Percentiles rank a stretch among this genome's conserved stretches.
These are phyloP conservation scores for Xiphophorus hellerii DNA, from an alignment of 2,113 vertebrate species.

Conservation along the genomic window DNA sequence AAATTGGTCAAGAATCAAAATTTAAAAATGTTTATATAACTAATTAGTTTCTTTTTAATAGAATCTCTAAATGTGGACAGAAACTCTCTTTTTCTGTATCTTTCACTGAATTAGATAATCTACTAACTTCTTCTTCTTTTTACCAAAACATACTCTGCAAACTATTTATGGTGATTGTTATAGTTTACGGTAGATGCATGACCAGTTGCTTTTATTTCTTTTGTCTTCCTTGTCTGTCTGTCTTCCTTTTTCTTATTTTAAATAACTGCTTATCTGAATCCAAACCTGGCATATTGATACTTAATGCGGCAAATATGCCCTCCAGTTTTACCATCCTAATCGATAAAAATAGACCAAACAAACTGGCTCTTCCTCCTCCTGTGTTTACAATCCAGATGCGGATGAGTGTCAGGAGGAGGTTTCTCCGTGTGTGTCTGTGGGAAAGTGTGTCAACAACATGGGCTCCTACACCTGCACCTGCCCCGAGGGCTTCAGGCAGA, in stretches of 20 bases:
- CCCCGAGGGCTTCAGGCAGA: conserved; percentile 86
- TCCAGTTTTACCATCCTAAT: not conserved
- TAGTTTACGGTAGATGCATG: too few species aligned
- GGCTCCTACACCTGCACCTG: conserved; percentile 93
- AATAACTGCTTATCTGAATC: not conserved
- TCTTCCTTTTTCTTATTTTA: not conserved
- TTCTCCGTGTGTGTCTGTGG: conserved; percentile 81
- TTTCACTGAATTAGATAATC: too few species aligned
- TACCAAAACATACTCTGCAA: too few species aligned
- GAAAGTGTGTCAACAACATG: conserved; percentile 88
- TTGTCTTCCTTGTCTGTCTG: not conserved
- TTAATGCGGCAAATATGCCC: not conserved
- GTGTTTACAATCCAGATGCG: conserved; percentile 83
- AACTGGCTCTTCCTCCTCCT: conserved; percentile 14
- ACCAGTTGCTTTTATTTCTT: not conserved
- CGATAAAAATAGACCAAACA: not conserved
- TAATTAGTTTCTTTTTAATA: too few species aligned
- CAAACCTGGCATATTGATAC: not conserved
- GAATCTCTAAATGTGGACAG: too few species aligned
- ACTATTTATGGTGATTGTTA: too few species aligned
- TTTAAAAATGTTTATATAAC: too few species aligned
- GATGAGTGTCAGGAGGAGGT: conserved; percentile 88
- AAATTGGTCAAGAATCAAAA: too few species aligned
- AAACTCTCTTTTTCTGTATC: too few species aligned
- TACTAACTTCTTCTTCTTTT: too few species aligned